Evolutionary conservation across 2,797 vertebrate genomes (phyloP).

Genomic region (Propithecus deckenii): DNA sequence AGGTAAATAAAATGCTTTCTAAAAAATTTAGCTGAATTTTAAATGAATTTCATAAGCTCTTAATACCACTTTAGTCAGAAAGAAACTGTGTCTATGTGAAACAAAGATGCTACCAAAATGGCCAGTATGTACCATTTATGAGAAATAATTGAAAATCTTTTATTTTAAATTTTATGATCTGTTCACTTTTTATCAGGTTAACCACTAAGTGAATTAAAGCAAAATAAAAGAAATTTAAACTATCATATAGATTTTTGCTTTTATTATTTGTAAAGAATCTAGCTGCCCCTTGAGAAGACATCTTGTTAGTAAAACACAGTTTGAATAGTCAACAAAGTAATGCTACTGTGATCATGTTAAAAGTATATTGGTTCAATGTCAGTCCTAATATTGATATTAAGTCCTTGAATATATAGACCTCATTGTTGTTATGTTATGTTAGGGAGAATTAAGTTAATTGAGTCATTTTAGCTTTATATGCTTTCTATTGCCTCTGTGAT

Average conservation of each 20-base stretch:
- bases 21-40: conserved; percentile 1
- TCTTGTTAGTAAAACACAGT: conserved; percentile 54
- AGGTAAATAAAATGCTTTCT: neutral
- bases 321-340: conserved; percentile 62
- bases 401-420: neutral
- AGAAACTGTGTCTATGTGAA: neutral
- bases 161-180: neutral
- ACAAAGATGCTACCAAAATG: neutral
- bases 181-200: neutral
- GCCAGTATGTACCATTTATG: neutral
- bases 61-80: neutral
- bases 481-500: neutral
- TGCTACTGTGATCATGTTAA: conserved; percentile 42
- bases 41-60: neutral
- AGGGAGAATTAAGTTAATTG: neutral
- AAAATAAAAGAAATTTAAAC: neutral
- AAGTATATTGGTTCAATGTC: conserved; percentile 10
- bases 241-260: neutral
- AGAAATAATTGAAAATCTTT: neutral
- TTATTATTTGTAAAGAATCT: neutral
- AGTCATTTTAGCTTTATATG: neutral
- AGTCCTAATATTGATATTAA: neutral
- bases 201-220: neutral
- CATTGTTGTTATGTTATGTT: neutral
- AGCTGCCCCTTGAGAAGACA: conserved; percentile 26